phyloP scores from a whole-genome alignment of 1,140 invertebrate species.

The Bathynomus jamesi region DNA sequence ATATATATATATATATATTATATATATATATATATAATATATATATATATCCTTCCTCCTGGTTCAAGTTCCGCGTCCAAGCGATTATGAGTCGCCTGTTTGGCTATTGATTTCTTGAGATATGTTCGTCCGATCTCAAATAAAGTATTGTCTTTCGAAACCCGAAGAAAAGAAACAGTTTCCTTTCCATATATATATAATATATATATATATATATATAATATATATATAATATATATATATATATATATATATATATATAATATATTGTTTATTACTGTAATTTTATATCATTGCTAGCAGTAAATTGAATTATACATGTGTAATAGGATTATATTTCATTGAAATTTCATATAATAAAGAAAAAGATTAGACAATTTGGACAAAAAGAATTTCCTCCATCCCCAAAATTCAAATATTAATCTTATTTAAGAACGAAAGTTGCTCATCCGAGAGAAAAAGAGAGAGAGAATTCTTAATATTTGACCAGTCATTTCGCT shows the following conservation, averaged over 20 bases:
- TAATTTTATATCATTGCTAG: neutral
- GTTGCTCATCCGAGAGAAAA: neutral
- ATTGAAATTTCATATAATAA: neutral
- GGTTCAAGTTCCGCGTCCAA: too few relatives aligned
- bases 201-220: conserved; percentile 1
- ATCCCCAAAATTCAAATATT: neutral
- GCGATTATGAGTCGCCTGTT: too few relatives aligned
- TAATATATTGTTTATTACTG: neutral
- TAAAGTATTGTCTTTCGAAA: neutral
- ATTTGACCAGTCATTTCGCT: neutral
- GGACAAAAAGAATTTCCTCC: neutral
- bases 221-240: neutral
- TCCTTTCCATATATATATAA: neutral
- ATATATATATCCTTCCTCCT: conserved; percentile 3
- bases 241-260: neutral
- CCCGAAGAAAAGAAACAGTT: neutral
- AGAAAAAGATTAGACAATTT: neutral
- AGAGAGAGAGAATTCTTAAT: neutral
- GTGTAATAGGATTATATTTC: neutral
- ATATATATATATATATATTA: neutral
- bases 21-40: conserved; percentile 2
- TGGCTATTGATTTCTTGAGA: neutral
- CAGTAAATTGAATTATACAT: neutral
- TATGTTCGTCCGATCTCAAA: neutral
- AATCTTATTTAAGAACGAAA: neutral